phyloP scores from a whole-genome alignment of 2,888 invertebrate species.

The Leistus spinibarbis region DNA sequence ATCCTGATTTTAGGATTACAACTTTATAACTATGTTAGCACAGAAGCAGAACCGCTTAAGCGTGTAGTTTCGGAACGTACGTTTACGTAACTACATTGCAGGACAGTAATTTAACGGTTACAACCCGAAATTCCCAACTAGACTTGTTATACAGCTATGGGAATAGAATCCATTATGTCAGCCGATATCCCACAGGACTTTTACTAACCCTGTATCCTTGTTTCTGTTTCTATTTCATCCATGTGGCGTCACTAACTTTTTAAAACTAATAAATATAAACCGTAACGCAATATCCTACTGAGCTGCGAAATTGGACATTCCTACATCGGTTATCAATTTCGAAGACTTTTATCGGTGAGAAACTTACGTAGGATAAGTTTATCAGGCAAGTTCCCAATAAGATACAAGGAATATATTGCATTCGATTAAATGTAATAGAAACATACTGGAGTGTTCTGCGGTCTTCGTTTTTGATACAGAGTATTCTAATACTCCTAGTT shows the following conservation, averaged over 20 bases:
- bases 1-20: constrained; percentile 31
- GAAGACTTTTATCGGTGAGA: too few relatives aligned
- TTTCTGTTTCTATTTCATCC: background rate
- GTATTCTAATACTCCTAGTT: too few relatives aligned
- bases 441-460: too few relatives aligned
- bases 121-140: constrained; percentile 27
- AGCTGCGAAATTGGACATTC: too few relatives aligned
- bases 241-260: background rate
- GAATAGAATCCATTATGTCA: constrained; percentile 23
- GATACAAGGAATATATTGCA: too few relatives aligned
- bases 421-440: too few relatives aligned
- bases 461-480: too few relatives aligned
- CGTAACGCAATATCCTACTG: background rate
- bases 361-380: too few relatives aligned
- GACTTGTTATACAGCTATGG: constrained; percentile 32
- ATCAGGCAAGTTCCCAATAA: too few relatives aligned
- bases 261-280: background rate
- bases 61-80: background rate
- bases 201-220: background rate
- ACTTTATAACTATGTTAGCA: constrained; percentile 30
- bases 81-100: background rate
- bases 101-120: constrained; percentile 29
- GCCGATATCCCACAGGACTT: constrained; percentile 27
- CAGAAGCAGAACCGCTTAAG: background rate
- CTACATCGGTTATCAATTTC: too few relatives aligned